Evolutionary conservation across 37 sponge, comb jelly and placozoan genomes (phyloP), one percentile per base, ranked within the genome.

Genomic region (Chondrosia reniformis): DNA sequence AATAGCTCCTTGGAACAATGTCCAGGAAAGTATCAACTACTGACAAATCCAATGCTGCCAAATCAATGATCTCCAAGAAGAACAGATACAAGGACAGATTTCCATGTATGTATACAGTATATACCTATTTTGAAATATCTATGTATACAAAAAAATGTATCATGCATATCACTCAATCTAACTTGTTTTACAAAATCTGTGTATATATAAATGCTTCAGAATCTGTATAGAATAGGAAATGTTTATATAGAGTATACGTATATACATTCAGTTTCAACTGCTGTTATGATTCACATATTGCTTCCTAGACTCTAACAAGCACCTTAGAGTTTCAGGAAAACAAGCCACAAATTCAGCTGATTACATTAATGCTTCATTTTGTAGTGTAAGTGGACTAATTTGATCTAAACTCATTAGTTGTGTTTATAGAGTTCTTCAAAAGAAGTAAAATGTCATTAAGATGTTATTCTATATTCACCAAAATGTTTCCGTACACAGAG

Each of bases 51-150:
- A 25, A 25, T 62, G 17, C 63, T 9, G n/a, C 8, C 8, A 62
- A 62, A 28, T 9, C 28, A 8, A n/a, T 22, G 17, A 28, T 62
- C 8, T 22, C 27, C 19, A 62, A 62, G 63, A 62, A n/a, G n/a
- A 62, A 62, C 28, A 62, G 63, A n/a, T 62, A 62, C 63, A 62
- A 62, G 63, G 63, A 62, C 63, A 12, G 27, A 62, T 62, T 62
- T 22, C 63, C 63, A 62, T 62, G 63, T 62, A 28, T 25, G 63
- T 49, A 49, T 49, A 49, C 15, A 49, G 15, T 49, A 49, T 49
- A n/a, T n/a, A n/a, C n/a, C n/a, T n/a, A n/a, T n/a, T n/a, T n/a
- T n/a, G n/a, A n/a, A n/a, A n/a, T n/a, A n/a, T n/a, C n/a, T n/a
- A n/a, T n/a, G n/a, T n/a, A n/a, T n/a, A n/a, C n/a, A n/a, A n/a